These are phyloP conservation scores for Cherax destructor DNA, from an alignment of 1,140 invertebrate species.

Conservation along the genomic window DNA sequence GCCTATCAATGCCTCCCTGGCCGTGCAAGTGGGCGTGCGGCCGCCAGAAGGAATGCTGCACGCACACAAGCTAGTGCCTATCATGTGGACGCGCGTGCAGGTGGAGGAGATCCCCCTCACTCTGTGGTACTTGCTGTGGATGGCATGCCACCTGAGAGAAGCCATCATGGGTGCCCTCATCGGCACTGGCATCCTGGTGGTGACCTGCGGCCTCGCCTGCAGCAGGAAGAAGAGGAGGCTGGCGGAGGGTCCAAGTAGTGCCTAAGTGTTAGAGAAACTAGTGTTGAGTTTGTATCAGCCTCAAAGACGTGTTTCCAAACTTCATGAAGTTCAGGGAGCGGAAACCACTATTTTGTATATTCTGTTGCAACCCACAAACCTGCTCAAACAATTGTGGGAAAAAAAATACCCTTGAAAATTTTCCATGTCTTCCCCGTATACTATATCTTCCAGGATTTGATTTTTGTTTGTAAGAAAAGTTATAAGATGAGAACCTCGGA, in stretches of 20 bases:
- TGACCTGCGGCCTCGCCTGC: conserved; percentile 56
- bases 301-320: neutral
- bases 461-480: neutral
- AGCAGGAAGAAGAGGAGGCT: conserved; percentile 32
- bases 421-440: conserved; percentile 22
- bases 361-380: conserved; percentile 5
- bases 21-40: conserved; percentile 67
- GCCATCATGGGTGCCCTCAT: conserved; percentile 61
- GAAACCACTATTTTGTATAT: neutral
- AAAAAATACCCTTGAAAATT: neutral
- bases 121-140: conserved; percentile 71
- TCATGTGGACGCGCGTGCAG: conserved; percentile 68
- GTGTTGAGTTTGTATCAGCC: neutral
- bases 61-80: conserved; percentile 67
- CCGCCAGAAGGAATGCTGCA: conserved; percentile 68
- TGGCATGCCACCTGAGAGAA: conserved; percentile 58
- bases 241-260: conserved; percentile 43
- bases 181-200: conserved; percentile 41
- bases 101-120: conserved; percentile 62
- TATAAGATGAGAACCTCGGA: neutral
- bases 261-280: conserved; percentile 27
- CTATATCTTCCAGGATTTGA: neutral
- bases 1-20: conserved; percentile 70
- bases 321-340: neutral
- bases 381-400: neutral